Evolutionary conservation across 2,888 invertebrate species (phyloP).

Genomic region (Pristionchus arcanus): DNA sequence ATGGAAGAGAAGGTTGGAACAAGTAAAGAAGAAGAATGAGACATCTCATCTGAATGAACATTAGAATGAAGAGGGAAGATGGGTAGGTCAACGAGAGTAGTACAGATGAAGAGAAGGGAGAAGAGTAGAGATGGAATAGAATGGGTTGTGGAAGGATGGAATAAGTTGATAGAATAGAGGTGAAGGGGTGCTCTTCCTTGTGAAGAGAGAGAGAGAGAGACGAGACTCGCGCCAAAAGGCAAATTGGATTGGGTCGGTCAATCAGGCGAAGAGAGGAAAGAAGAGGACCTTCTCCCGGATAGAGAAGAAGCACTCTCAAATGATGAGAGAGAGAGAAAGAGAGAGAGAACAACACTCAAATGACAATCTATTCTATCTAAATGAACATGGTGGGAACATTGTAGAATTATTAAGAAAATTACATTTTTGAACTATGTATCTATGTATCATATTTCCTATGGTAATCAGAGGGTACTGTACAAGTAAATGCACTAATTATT

Average conservation of each 20-base stretch:
- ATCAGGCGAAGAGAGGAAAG: constrained; percentile 59
- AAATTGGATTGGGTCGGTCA: constrained; percentile 61
- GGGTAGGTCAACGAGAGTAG: neutral
- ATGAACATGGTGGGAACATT: neutral
- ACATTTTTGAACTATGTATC: neutral
- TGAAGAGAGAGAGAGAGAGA: constrained; percentile 46
- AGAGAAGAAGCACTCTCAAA: constrained; percentile 41
- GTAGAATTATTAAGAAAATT: neutral
- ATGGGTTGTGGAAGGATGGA: constrained; percentile 3
- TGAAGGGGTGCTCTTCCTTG: constrained; percentile 9
- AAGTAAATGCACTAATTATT: neutral
- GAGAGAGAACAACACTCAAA: constrained; percentile 44
- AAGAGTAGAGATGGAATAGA: neutral
- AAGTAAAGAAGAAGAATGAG: constrained; percentile 41
- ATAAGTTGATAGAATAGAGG: constrained; percentile 43
- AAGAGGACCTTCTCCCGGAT: constrained; percentile 50
- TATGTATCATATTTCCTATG: neutral
- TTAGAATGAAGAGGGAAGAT: neutral
- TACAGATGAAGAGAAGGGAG: too few species aligned
- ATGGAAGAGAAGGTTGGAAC: constrained; percentile 51
- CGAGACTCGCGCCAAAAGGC: constrained; percentile 56
- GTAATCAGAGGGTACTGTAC: constrained; percentile 16
- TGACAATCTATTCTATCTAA: constrained; percentile 28
- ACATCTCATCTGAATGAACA: neutral
- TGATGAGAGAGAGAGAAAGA: constrained; percentile 33